Base-by-base conservation (phyloP, 1,140 invertebrate species). In the Coptotermes formosanus region DNA sequence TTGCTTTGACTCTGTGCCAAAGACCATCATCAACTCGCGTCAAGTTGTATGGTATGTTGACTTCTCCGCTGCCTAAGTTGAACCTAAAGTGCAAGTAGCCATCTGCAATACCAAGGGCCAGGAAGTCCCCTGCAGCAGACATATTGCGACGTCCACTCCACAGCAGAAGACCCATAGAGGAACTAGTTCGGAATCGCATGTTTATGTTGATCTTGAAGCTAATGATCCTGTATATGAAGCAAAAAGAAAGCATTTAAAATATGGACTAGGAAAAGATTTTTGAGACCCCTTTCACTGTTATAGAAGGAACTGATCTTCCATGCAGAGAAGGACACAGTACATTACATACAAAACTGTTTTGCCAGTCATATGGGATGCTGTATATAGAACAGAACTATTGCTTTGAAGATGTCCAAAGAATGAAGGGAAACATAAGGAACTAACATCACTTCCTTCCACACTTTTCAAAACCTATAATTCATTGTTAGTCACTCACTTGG, bases 1-100 rank as follows among this genome's bases (percentile, higher is more conserved):
- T 94, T 48, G 96, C 96, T 91, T 95, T 93, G 44, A 98, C 94
- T 87, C 96, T 93, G 91, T 99, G 97, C 97, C 97, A 99, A 69
- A 97, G 92, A 85, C 97, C 97, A 91, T 99, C 97, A 91, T 97
- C 96, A 52, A 98, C 94, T 90, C 94, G 94, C n/a, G 96, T 96
- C 87, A 93, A 93, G 91, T 98, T 98, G 88, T 97, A 97, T 86
- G 94, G 93, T 25, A 98, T 94, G 64, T 94, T 92, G 7, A 95
- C 94, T 89, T 97, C 96, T 14, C 86, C 96, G 95, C 89, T 95
- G 94, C 87, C 96, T 95, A 91, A 95, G 93, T 91, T 96, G 90
- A 89, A 95, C 75, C 91, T 92, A 87, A 91, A 91, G 89, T 94
- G 92, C 9, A 95, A 91, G 88, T 93, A 94, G 69, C 97, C 97